Conservation (phyloP, 2,113 vertebrate genomes). For the Callipepla squamata region DNA sequence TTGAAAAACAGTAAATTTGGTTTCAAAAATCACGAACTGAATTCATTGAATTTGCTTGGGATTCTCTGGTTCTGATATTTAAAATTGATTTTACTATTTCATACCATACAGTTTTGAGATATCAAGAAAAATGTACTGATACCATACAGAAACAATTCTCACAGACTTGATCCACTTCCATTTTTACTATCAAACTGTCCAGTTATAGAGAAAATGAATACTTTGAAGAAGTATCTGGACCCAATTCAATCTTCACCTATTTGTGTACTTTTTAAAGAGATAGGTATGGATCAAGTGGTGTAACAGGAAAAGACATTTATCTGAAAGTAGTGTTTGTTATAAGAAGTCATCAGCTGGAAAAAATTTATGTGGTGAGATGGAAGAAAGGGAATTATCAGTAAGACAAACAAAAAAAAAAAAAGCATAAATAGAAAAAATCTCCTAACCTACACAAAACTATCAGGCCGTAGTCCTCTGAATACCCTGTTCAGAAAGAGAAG, state of each 20-base stretch:
- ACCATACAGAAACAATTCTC: background rate
- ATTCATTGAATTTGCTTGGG: background rate
- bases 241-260: background rate
- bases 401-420: background rate
- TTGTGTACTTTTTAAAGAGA: background rate
- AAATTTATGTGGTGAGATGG: background rate
- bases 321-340: background rate
- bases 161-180: fast-evolving
- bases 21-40: background rate
- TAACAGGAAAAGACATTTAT: background rate
- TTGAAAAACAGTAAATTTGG: background rate
- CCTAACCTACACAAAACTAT: background rate
- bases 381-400: background rate
- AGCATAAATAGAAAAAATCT: background rate
- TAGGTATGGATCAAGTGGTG: background rate
- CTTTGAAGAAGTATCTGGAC: background rate
- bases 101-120: background rate
- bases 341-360: background rate
- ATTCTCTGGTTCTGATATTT: background rate
- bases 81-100: background rate
- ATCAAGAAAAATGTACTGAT: background rate
- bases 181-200: background rate
- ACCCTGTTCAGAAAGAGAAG: background rate
- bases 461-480: background rate
- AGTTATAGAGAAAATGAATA: background rate